Evolutionary conservation across 2,888 invertebrate species (phyloP).

Genomic region (Lepidochrysops patricia): DNA sequence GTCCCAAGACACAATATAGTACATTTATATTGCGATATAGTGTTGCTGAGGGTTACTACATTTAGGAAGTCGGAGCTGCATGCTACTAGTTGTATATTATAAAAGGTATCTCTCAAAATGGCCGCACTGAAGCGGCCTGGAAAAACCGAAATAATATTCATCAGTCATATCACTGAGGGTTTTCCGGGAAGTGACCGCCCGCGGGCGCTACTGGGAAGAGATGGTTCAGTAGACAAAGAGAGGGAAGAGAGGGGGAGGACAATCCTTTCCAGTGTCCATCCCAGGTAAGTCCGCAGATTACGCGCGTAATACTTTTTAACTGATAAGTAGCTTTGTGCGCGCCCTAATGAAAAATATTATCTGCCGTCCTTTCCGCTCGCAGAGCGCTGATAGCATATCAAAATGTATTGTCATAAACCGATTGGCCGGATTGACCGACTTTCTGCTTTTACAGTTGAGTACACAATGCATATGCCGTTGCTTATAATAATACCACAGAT

Average conservation of each 20-base stretch:
- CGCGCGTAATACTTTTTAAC: not conserved
- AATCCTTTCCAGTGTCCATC: not conserved
- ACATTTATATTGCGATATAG: no score
- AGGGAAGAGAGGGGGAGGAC: not conserved
- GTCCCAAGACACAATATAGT: no score
- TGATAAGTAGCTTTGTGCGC: not conserved
- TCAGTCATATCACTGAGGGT: not conserved
- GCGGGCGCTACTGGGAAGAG: not conserved
- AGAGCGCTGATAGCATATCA: not conserved
- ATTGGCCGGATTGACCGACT: not conserved
- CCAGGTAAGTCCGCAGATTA: not conserved
- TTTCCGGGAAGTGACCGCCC: not conserved
- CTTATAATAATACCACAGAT: not conserved
- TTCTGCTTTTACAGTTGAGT: not conserved
- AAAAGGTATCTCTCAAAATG: not conserved
- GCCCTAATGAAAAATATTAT: conserved; percentile 2
- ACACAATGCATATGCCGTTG: not conserved
- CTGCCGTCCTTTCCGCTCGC: not conserved
- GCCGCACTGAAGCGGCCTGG: not conserved
- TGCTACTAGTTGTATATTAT: no score
- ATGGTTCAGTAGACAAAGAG: not conserved
- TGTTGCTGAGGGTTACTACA: no score
- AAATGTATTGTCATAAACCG: not conserved
- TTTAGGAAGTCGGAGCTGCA: no score
- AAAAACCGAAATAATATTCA: not conserved